Percentiles rank a stretch among this genome's conserved stretches.
phyloP scores from a whole-genome alignment of 2,888 invertebrate genomes.

The Smittia aterrima region DNA sequence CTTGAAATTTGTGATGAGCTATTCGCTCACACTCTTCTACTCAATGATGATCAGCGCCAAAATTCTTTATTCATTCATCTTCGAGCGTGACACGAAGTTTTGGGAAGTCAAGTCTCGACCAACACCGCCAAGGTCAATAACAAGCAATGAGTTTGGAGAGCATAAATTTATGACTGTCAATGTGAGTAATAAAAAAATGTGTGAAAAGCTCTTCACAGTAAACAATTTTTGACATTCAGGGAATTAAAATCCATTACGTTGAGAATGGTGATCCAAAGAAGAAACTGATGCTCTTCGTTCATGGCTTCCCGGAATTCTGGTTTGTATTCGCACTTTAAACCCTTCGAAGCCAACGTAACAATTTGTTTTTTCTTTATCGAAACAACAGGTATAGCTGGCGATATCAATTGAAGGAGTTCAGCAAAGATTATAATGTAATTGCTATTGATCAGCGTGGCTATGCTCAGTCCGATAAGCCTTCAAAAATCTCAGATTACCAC shows the following conservation, averaged over 20 bases:
- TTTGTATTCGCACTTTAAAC: no score
- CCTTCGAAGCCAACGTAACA: no score
- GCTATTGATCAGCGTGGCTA: conserved; percentile 70
- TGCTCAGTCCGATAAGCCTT: conserved; percentile 66
- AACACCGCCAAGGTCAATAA: conserved; percentile 55
- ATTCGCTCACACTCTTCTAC: not conserved
- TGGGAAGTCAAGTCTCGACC: conserved; percentile 53
- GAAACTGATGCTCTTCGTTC: conserved; percentile 67
- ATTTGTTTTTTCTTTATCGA: no score
- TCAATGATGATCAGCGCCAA: not conserved
- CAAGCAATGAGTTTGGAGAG: conserved; percentile 57
- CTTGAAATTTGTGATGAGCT: not conserved
- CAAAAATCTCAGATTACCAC: conserved; percentile 55
- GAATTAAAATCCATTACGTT: conserved; percentile 65
- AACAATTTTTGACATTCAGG: conserved; percentile 49
- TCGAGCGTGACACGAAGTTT: conserved; percentile 29
- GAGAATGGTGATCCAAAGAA: conserved; percentile 63
- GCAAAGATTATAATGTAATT: conserved; percentile 63
- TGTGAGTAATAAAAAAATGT: conserved; percentile 51
- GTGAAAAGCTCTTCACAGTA: not conserved
- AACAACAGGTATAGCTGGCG: conserved; percentile 62
- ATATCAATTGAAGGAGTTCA: conserved; percentile 65
- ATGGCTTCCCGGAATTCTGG: conserved; percentile 78
- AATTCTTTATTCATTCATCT: not conserved
- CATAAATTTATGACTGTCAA: conserved; percentile 59